Evolutionary conservation across 2,888 invertebrate genomes (phyloP), one percentile per base, ranked within the genome.

Genomic region (Diachrysia chrysitis): DNA sequence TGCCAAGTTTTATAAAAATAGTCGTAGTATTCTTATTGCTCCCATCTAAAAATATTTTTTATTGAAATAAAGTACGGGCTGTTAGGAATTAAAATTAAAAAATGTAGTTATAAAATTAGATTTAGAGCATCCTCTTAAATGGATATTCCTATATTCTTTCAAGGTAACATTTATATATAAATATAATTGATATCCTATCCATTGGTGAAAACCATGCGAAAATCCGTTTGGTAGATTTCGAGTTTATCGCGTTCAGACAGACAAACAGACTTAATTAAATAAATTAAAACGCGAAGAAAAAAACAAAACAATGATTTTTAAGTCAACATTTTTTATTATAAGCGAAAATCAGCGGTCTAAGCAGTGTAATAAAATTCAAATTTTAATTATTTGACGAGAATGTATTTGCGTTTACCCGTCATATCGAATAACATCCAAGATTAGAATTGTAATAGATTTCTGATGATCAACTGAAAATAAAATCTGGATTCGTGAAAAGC

Each of bases 1-100:
- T 68, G 76, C 61, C 69, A 77, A 76, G 9, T 66, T 66, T 46
- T 17, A 63, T 61, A 64, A 76, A 76, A 69, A 73, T 69, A 73
- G 63, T 61, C 58, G 23, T n/a, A n/a, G 53, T 64, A 66, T 73
- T 73, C 76, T 69, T 76, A 76, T 69, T 63, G 60, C 60, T 61
- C 61, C 35, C 69, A 73, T 69, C 61, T 54, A 58, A 69, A 1
- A 63, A n/a, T n/a, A n/a, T n/a, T 60, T 76, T 76, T 73, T 76
- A 76, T 73, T 73, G 60, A 73, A 35, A 61, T 69, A 23, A 64
- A n/a, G n/a, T n/a, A n/a, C n/a, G 54, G 59, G 54, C 25, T 63
- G 62, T 56, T 12, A 59, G 63, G 32, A 70, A 73, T 73, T 59
- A n/a, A 42, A 42, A n/a, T 7, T 32, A 25, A n/a, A n/a, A n/a